Evolutionary conservation across 2,113 vertebrate genomes (phyloP), one percentile per base, ranked within the genome.

Genomic region (Sander vitreus): DNA sequence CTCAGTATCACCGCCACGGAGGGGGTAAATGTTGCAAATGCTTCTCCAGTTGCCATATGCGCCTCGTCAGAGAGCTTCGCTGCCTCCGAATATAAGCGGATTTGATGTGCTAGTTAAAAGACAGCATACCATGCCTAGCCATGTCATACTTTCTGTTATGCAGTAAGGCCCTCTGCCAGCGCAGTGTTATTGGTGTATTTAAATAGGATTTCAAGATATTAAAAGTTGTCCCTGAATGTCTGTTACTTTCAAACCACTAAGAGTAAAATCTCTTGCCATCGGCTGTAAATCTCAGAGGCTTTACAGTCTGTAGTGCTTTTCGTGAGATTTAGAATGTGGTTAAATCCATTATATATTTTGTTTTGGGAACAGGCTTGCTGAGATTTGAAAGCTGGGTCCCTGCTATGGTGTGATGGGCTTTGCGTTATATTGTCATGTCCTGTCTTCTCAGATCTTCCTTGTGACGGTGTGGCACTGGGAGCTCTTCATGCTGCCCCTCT

Each of bases 401-500:
- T 62, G 66, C 48, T 78, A 45, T 39, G 30, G 63, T 59, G 16
- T 83, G 81, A 85, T 83, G 71, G 70, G 92, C 45, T 85, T 81
- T 87, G 67, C 67, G 6, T 86, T 81, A 68, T 70, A 63, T 89
- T 95, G 83, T 92, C 78, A 68, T 80, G 80, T 92, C 68, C 69
- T 83, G 65, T 92, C 78, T 89, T 76, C 73, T 73, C 93, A 99
- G 98, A 96, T 98, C 16, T 99, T 99, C 88, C 87, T 99, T 73
- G 89, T 97, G 93, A 96, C 96, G 0, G 96, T 99, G 78, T 99
- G 97, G 97, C 92, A 96, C 8, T 96, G 97, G 89, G 98, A 99
- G 65, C 95, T 97, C 70, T 99, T 98, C 93, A 99, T 99, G 97
- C 87, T 99, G 85, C 98, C 98, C 3, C 94, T 99, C 89, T 96